Evolutionary conservation across 2,113 vertebrate species (phyloP), one percentile per base, ranked within the genome.

Genomic region (Antennarius striatus): DNA sequence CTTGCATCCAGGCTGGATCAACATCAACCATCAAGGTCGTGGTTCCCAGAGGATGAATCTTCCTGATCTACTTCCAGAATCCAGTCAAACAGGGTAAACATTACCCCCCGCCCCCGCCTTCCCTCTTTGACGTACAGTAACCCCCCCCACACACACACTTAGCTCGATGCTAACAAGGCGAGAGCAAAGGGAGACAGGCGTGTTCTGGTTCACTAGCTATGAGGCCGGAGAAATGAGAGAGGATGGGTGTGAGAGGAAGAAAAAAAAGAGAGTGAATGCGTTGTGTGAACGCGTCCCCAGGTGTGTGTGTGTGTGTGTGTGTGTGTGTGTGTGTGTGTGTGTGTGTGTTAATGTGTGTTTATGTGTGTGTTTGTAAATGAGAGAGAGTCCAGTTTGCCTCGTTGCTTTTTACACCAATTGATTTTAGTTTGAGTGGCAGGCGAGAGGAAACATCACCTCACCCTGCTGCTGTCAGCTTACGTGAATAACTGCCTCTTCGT

Each of bases 341-440:
- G 61, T 58, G 59, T n/a, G n/a, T n/a, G n/a, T n/a, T n/a, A n/a
- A n/a, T n/a, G 53, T 61, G 53, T 62, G 61, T 60, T 61, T 69
- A 16, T 40, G 58, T 32, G 60, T 72, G 64, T 14, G 12, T 15
- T 42, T 15, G 61, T 58, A 22, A 55, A 53, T 53, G 62, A 62
- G 42, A 42, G 65, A 55, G 69, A 71, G 70, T 88, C 83, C 77
- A 79, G 82, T 76, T 89, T 83, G 71, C 77, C 32, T 80, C 79
- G 65, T 72, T 73, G 70, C 82, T 75, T 81, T 90, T 90, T 86
- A 88, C 75, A 86, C 70, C 63, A 81, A 91, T 89, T 85, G 90
- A 90, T 90, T 90, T 89, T 73, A 75, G 70, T 71, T 83, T 90
- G 90, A 93, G 62, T 87, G 88, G 75, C 89, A 86, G 79, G 66